Percentiles rank a stretch among this genome's conserved stretches.
Evolutionary conservation across 1,140 invertebrate species (phyloP).

Genomic region (Trachymyrmex cornetzi): DNA sequence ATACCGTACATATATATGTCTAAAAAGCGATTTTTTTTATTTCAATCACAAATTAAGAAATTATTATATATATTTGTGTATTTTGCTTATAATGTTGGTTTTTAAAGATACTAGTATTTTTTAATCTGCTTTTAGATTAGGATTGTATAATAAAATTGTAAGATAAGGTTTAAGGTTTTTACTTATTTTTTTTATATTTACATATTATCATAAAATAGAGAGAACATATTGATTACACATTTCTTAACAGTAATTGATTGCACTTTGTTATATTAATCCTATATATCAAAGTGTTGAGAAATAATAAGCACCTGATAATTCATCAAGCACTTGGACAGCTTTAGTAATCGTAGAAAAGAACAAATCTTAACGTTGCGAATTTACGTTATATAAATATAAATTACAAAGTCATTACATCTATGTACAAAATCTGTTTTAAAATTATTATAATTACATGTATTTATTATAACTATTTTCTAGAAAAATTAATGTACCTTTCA

Average conservation of each 20-base stretch:
- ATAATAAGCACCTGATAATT: too few species aligned
- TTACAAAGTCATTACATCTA: background rate
- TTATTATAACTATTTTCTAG: background rate
- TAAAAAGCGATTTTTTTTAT: background rate
- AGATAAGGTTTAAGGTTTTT: background rate
- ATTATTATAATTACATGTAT: slow-evolving; percentile 22
- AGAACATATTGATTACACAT: background rate
- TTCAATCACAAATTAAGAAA: background rate
- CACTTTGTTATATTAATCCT: background rate
- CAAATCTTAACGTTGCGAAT: slow-evolving; percentile 5
- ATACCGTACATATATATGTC: background rate
- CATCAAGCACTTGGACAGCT: background rate
- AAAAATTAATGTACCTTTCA: slow-evolving; percentile 7
- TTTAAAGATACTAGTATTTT: slow-evolving; percentile 19
- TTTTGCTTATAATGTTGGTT: background rate
- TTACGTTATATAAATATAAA: background rate
- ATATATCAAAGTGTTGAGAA: background rate
- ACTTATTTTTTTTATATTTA: slow-evolving; percentile 15
- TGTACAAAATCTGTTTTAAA: slow-evolving; percentile 14
- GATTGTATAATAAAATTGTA: slow-evolving; percentile 36
- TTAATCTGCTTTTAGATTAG: slow-evolving; percentile 39
- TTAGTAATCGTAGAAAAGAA: background rate
- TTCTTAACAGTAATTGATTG: background rate
- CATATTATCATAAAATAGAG: background rate
- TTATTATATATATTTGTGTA: background rate